Percentiles rank a stretch among this genome's conserved stretches.
phyloP scores from a whole-genome alignment of 2,797 vertebrate species.

The Molossus alvarezi region DNA sequence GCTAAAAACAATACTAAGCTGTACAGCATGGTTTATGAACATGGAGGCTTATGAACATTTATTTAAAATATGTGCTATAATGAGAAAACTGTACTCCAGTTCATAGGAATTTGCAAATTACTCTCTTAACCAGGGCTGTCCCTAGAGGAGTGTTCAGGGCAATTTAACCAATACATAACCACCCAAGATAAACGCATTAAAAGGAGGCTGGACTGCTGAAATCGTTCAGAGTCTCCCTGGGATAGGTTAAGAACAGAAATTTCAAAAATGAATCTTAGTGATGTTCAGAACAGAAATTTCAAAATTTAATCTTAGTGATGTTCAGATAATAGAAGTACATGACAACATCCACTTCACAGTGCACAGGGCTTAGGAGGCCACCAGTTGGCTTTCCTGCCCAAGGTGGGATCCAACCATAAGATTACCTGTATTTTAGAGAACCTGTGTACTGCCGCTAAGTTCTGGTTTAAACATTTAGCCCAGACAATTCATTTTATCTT shows the following conservation, averaged over 20 bases:
- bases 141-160: not conserved
- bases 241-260: slow-evolving; percentile 42
- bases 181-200: slow-evolving; percentile 35
- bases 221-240: slow-evolving; percentile 22
- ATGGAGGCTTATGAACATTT: not conserved
- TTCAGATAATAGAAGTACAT: not conserved
- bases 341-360: not conserved
- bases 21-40: not conserved
- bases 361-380: not conserved
- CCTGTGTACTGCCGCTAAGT: not conserved
- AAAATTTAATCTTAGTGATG: slow-evolving; percentile 5
- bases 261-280: slow-evolving; percentile 35
- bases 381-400: not conserved
- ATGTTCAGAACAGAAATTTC: not conserved
- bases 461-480: not conserved
- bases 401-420: not conserved
- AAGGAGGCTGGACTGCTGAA: slow-evolving; percentile 10
- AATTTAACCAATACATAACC: slow-evolving; percentile 12
- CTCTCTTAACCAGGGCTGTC: not conserved
- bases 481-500: not conserved
- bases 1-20: slow-evolving; percentile 8
- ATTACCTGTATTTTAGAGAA: not conserved
- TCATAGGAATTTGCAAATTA: slow-evolving; percentile 46
- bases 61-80: slow-evolving; percentile 25
- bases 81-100: not conserved